Evolutionary conservation across 1,140 invertebrate genomes (phyloP).

Genomic region (Chrysoperla carnea): DNA sequence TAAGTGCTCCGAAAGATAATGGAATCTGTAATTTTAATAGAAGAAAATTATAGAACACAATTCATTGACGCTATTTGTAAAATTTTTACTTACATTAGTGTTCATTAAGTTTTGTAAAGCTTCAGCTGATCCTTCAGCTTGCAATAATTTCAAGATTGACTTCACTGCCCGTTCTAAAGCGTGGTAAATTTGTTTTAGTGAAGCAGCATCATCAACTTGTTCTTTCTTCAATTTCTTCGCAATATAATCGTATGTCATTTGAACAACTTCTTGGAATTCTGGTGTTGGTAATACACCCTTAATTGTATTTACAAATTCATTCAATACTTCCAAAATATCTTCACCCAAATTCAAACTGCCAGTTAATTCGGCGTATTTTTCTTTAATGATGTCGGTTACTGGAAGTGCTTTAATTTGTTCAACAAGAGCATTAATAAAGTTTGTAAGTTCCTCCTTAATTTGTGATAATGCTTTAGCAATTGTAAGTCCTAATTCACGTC

Average conservation of each 20-base stretch:
- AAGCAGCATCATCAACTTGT: constrained; percentile 29
- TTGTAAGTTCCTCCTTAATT: constrained; percentile 26
- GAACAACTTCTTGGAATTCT: constrained; percentile 34
- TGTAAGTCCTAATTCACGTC: constrained; percentile 31
- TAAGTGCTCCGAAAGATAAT: constrained; percentile 19
- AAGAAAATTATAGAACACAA: no score
- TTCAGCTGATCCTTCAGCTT: constrained; percentile 9
- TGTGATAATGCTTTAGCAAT: constrained; percentile 24
- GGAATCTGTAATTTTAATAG: constrained; percentile 15
- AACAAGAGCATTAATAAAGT: constrained; percentile 22
- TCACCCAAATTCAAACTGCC: constrained; percentile 29
- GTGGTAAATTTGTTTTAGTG: constrained; percentile 31
- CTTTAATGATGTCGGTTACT: constrained; percentile 30
- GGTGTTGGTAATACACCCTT: constrained; percentile 33
- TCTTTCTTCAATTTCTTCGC: constrained; percentile 34
- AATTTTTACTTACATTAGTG: not conserved
- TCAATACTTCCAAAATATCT: constrained; percentile 23
- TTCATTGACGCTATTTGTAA: no score
- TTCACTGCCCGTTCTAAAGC: constrained; percentile 24
- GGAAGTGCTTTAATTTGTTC: constrained; percentile 35
- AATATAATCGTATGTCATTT: constrained; percentile 33
- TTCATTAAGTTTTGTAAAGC: not conserved
- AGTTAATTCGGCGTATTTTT: constrained; percentile 16
- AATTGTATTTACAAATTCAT: constrained; percentile 26
- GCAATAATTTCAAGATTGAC: constrained; percentile 22